A percentile compares a stretch with the other conserved stretches of the same genome.
Evolutionary conservation across 2,888 invertebrate genomes (phyloP).

Genomic region (Hyposoter didymator): DNA sequence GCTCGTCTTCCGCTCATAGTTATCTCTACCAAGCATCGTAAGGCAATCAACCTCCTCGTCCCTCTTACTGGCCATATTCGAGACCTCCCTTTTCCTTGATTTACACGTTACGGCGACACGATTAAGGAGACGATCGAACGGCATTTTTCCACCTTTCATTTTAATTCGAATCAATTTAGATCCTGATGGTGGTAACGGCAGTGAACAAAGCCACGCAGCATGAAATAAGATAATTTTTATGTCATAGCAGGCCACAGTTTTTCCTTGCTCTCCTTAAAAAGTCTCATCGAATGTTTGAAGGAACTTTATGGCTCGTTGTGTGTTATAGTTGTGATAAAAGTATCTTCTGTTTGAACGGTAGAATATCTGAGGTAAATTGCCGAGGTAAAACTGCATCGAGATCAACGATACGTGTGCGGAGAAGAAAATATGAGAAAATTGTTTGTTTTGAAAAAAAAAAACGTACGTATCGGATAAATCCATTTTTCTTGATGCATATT

Average conservation of each 20-base stretch:
- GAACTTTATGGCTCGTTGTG: background rate
- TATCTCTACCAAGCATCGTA: conserved; percentile 43
- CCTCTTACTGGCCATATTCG: background rate
- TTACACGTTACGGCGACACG: conserved; percentile 21
- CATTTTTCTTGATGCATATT: conserved; percentile 10
- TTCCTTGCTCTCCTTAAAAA: background rate
- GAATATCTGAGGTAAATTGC: background rate
- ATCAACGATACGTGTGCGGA: background rate
- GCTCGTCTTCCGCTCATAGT: conserved; percentile 51
- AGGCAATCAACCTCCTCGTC: conserved; percentile 32
- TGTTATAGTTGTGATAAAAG: background rate
- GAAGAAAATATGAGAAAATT: background rate
- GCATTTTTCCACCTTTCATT: conserved; percentile 32
- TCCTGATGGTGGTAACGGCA: background rate
- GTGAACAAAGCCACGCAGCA: background rate
- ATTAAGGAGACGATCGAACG: background rate
- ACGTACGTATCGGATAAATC: conserved; percentile 18
- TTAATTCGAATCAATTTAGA: conserved; percentile 23
- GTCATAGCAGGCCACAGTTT: background rate
- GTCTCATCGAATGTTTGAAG: background rate
- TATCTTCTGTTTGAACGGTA: background rate
- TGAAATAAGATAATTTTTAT: background rate
- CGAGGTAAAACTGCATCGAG: background rate
- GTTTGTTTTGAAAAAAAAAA: conserved; percentile 26
- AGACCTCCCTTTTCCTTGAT: background rate